Base-by-base conservation (phyloP, 2,113 vertebrate genomes). In the Choloepus hoffmanni region DNA sequence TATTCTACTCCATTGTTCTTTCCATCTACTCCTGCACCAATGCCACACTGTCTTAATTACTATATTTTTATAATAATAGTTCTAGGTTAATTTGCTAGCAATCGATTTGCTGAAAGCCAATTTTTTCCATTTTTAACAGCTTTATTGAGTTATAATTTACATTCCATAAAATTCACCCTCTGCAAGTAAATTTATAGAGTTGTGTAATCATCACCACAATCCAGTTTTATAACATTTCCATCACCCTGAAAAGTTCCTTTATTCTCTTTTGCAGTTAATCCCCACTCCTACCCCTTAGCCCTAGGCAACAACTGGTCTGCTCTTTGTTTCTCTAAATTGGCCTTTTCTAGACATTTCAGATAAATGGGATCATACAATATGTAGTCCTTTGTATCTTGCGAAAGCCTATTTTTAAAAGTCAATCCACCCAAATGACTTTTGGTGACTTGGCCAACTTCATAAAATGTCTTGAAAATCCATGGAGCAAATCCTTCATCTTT, bases 21-120 rank as follows among this genome's bases (percentile, higher is more conserved):
- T 90, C 76, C 83, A 81, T 85, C 78, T 89, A 73, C 72, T 89
- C 72, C 78, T 72, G 16, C 58, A 84, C 63, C 70, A 89, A 89
- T 24, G 58, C 78, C 77, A 87, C 13, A 76, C 53, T 67, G 45
- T 92, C 82, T 94, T 94, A 85, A 87, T 89, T 86, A 83, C 50
- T 84, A 24, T 96, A 65, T 36, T 97, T 90, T 88, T 87, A 78
- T 78, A 90, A 79, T 92, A 92, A 95, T 72, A 77, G 62, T 53
- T 82, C 74, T 82, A 83, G 92, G n/a, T 95, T 95, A 92, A 82
- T 83, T 86, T 85, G 58, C 63, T 90, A 67, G 58, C 82, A 95
- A n/a, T 70, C 67, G 85, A 81, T 74, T 68, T 94, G 74, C 26
- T 78, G 58, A 93, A 95, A 95, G 76, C 43, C 53, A 63, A 28